Percentiles rank a stretch among this genome's conserved stretches.
Conservation (phyloP, 2,113 vertebrate genomes). For the Seriola aureovittata region DNA sequence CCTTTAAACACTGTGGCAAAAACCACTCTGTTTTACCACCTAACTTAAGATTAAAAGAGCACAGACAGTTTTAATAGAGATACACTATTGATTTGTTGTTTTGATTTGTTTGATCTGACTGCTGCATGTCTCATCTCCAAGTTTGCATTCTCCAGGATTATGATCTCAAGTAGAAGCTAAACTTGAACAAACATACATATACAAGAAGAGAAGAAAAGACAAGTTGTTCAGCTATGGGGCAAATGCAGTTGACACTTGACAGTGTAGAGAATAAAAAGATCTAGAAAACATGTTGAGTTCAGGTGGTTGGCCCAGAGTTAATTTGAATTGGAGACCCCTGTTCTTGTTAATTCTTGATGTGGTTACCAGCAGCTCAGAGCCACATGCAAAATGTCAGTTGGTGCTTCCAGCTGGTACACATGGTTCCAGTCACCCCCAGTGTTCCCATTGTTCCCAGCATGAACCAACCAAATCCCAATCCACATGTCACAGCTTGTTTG, state of each 20-base stretch:
- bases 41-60: too few species aligned
- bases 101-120: not conserved
- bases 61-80: too few species aligned
- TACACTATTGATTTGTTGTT: not conserved
- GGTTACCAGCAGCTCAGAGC: slow-evolving; percentile 18
- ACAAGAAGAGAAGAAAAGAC: too few species aligned
- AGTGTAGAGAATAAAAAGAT: not conserved
- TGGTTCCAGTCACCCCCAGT: slow-evolving; percentile 42
- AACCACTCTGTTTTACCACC: too few species aligned
- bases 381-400: slow-evolving; percentile 24
- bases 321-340: not conserved
- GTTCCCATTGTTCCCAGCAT: slow-evolving; percentile 44
- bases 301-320: not conserved
- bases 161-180: not conserved
- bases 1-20: not conserved
- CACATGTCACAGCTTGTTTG: slow-evolving; percentile 53
- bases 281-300: not conserved
- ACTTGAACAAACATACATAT: not conserved
- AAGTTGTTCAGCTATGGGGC: not conserved
- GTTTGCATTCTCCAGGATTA: not conserved
- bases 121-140: not conserved
- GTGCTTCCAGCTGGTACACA: slow-evolving; percentile 36
- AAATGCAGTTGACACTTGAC: not conserved
- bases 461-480: slow-evolving; percentile 26
- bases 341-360: slow-evolving; percentile 7